These are phyloP conservation scores for Morpho achilles DNA, from an alignment of 2,888 invertebrate species.

Conservation along the genomic window DNA sequence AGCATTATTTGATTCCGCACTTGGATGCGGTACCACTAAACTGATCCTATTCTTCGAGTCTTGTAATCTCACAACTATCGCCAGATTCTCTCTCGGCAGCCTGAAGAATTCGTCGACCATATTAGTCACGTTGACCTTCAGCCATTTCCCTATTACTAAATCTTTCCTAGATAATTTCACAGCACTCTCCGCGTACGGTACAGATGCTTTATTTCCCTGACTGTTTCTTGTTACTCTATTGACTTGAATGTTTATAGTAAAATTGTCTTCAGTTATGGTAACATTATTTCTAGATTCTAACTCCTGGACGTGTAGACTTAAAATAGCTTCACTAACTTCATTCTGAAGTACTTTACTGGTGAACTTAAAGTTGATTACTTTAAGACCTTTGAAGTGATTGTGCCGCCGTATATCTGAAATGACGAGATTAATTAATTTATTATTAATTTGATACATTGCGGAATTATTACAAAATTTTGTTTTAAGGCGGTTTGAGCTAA, in stretches of 20 bases:
- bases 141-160: conserved; percentile 82
- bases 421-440: not conserved
- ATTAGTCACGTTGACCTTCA: conserved; percentile 85
- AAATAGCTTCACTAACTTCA: conserved; percentile 83
- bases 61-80: conserved; percentile 86
- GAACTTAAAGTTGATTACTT: conserved; percentile 85
- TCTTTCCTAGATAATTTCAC: conserved; percentile 73
- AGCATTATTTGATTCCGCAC: conserved; percentile 73
- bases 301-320: conserved; percentile 83
- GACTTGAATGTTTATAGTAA: conserved; percentile 60
- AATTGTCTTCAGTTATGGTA: conserved; percentile 53
- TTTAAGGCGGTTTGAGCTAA: not conserved
- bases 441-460: not conserved
- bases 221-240: conserved; percentile 63
- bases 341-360: conserved; percentile 84
- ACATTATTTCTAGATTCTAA: conserved; percentile 54
- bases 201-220: conserved; percentile 62
- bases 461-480: not conserved
- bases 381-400: conserved; percentile 82
- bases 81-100: conserved; percentile 85
- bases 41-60: conserved; percentile 80
- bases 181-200: conserved; percentile 57
- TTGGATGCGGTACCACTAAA: conserved; percentile 84
- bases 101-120: conserved; percentile 89
- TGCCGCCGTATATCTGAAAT: conserved; percentile 82